Conservation (phyloP, 2,797 vertebrate species). For the Phataginus tetradactyla region DNA sequence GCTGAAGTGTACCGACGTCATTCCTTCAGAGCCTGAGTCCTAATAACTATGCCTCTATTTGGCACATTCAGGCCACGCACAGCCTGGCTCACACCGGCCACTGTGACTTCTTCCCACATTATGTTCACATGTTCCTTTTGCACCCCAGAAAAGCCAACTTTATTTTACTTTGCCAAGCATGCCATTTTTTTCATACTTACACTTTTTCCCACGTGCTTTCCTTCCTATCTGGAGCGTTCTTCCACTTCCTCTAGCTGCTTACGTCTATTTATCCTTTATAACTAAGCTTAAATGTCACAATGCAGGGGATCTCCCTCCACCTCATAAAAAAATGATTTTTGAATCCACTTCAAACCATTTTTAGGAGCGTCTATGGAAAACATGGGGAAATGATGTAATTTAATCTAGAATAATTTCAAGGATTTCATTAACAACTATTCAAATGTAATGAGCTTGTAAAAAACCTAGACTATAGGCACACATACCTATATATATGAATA, state of each 20-base stretch:
- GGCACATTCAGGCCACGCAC: not conserved
- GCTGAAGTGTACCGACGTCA: not conserved
- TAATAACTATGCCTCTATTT: not conserved
- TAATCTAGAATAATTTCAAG: slow-evolving; percentile 40
- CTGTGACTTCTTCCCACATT: not conserved
- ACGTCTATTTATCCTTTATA: slow-evolving; percentile 27
- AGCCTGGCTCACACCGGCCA: not conserved
- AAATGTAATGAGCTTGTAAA: slow-evolving; percentile 29
- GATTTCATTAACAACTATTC: slow-evolving; percentile 30
- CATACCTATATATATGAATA: not conserved
- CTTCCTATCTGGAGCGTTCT: not conserved
- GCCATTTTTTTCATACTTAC: not conserved
- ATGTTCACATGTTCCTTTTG: not conserved
- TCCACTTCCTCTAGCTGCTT: not conserved
- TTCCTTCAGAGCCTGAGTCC: not conserved
- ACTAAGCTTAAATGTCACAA: slow-evolving; percentile 28
- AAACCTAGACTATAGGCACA: not conserved
- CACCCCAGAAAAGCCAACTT: not conserved
- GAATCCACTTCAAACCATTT: slow-evolving; percentile 45
- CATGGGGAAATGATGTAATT: slow-evolving; percentile 23
- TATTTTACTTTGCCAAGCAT: not conserved
- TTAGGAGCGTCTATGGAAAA: not conserved
- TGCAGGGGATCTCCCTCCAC: not conserved
- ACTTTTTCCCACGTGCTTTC: not conserved
- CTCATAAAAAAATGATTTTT: slow-evolving; percentile 20